Base-by-base conservation (phyloP, 2,888 invertebrate species). In the Caenorhabditis zanzibari region DNA sequence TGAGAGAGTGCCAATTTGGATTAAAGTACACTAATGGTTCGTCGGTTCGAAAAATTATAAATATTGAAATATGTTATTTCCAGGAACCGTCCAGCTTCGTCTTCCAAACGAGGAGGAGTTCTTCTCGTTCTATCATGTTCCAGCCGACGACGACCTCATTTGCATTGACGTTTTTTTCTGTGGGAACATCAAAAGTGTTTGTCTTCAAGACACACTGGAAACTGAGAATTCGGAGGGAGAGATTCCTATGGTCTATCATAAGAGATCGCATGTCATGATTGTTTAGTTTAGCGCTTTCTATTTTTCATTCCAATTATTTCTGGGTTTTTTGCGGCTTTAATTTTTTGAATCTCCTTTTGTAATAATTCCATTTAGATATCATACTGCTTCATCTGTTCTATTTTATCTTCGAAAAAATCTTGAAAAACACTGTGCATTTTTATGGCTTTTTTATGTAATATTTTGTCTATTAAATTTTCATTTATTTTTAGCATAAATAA, bases 141-240 rank as follows among this genome's bases (percentile, higher is more conserved):
- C n/a, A 32, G 38, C 28, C 1, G 47, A 44, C 24, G 7, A 32
- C 12, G 35, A 54, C 5, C 3, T 16, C 0, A 56, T 75, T 10
- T 58, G 56, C 38, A 24, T 75, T 7, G 75, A 75, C n/a, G 3
- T 75, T 9, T 75, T 75, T 26, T 75, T 75, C 49, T 66, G 75
- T 28, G 38, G 68, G 22, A 22, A 19, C 58, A 49, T 75, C 28
- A 75, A 66, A 56, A 58, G 56, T 19, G 41, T 75, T 4, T 14
- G 41, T 6, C 75, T 75, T 22, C 49, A 58, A 24, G 66, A 44
- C 16, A 58, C 66, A 19, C n/a, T 61, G 5, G 44, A 52, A 24
- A 22, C 47, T 9, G 24, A 58, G 16, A 1, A 28, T 1, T 9
- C n/a, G 4, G 28, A 64, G 6, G 28, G 19, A 1, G 26, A 19